Evolutionary conservation across 2,797 vertebrate species (phyloP), one percentile per base, ranked within the genome.

Genomic region (Sparus aurata): DNA sequence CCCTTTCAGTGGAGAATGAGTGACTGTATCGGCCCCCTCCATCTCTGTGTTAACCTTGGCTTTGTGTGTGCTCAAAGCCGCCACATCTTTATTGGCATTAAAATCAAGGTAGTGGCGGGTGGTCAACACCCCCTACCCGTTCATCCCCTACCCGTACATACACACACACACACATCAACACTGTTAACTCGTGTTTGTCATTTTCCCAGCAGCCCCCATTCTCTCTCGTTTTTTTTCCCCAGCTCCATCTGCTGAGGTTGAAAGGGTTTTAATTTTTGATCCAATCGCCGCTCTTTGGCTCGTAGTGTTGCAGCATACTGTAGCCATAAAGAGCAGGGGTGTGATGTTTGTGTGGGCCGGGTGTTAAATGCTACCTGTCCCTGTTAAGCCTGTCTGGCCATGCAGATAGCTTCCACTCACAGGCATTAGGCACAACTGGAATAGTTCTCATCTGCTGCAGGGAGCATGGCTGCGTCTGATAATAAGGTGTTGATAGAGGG

Each of bases 401-500:
- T 88, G 92, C 84, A 93, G 92, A 93, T 89, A 89, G 87, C 85
- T 81, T 81, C 69, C 34, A 73, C 80, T 87, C 84, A 73, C 74
- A 81, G 80, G 76, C 89, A 83, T 89, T 80, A 85, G 71, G 59
- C 85, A 83, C 58, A 85, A 82, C 88, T 73, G 72, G 87, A 91
- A 87, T 86, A 79, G 84, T 86, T 85, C 86, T 94, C 91, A 85
- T 92, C 89, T 89, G 89, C 87, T 83, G 88, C 75, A 62, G 79
- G 85, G 80, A 91, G 90, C 91, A 83, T 87, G 89, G 90, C 83
- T 62, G 65, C 43, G 69, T 85, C 80, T 84, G 88, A 92, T 92
- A 95, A 94, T 94, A 92, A 92, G 93, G 92, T 91, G 94, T 91
- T 93, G 92, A 94, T 92, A 88, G 92, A 90, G 88, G 84, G 88